A percentile compares a stretch with the other conserved stretches of the same genome.
These are phyloP conservation scores for Drosophila chauvacae DNA, from an alignment of 1,140 invertebrate species.

Conservation along the genomic window DNA sequence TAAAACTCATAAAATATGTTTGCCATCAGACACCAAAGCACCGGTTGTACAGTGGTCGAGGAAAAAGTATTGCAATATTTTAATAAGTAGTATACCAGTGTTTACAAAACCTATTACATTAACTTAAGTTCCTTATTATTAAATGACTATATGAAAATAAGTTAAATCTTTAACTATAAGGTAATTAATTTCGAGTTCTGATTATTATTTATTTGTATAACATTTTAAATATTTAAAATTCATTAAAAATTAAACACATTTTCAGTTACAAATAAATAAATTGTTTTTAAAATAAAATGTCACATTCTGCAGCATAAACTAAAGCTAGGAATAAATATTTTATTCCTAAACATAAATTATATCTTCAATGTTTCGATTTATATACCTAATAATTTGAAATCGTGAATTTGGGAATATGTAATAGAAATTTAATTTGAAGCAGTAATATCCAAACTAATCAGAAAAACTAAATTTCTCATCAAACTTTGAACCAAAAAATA, in stretches of 20 bases:
- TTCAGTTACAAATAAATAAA: background rate
- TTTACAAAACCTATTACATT: background rate
- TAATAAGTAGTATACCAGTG: background rate
- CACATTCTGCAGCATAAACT: background rate
- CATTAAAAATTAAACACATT: background rate
- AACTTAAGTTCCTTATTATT: background rate
- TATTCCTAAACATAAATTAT: background rate
- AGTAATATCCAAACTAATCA: background rate
- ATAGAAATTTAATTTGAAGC: background rate
- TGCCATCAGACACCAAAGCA: conserved; percentile 62
- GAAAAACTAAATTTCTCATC: background rate
- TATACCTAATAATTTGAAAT: background rate
- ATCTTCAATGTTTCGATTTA: too few species aligned
- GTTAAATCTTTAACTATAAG: too few species aligned
- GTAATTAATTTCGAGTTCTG: background rate
- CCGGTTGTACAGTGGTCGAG: background rate
- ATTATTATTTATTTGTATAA: background rate
- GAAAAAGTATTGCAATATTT: background rate
- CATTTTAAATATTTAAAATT: too few species aligned
- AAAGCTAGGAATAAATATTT: background rate
- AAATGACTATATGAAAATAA: background rate
- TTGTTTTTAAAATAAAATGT: background rate
- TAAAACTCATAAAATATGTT: conserved; percentile 80
- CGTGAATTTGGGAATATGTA: background rate
- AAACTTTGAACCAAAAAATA: background rate